Evolutionary conservation across 2,797 vertebrate genomes (phyloP).

Genomic region (Clamator glandarius): DNA sequence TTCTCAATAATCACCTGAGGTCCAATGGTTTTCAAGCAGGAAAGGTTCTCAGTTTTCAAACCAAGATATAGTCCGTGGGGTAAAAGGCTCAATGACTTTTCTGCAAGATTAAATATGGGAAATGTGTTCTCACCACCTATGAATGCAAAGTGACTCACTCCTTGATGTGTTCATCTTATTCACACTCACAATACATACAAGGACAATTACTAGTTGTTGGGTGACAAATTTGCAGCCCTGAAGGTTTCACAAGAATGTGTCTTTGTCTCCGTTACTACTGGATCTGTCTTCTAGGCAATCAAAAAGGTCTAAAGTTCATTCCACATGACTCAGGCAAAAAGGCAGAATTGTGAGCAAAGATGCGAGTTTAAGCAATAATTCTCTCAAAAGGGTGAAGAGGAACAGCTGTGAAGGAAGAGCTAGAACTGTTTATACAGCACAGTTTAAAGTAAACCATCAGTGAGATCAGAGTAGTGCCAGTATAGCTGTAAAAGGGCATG

Average conservation of each 20-base stretch:
- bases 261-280: neutral
- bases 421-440: fast-evolving
- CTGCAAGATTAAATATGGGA: neutral
- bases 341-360: neutral
- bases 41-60: neutral
- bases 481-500: neutral
- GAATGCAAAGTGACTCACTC: neutral
- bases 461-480: neutral
- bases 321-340: neutral
- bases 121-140: neutral
- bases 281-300: fast-evolving
- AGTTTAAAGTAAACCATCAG: neutral
- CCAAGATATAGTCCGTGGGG: neutral
- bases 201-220: too few relatives aligned
- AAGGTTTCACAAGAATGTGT: neutral
- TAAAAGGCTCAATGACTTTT: neutral
- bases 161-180: neutral
- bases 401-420: neutral
- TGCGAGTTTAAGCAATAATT: neutral
- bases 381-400: neutral
- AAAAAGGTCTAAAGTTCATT: neutral
- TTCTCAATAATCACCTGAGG: neutral
- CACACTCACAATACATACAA: too few relatives aligned
- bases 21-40: neutral
- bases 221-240: neutral